phyloP scores from a whole-genome alignment of 2,797 vertebrate genomes.

The Urocyon cinereoargenteus region DNA sequence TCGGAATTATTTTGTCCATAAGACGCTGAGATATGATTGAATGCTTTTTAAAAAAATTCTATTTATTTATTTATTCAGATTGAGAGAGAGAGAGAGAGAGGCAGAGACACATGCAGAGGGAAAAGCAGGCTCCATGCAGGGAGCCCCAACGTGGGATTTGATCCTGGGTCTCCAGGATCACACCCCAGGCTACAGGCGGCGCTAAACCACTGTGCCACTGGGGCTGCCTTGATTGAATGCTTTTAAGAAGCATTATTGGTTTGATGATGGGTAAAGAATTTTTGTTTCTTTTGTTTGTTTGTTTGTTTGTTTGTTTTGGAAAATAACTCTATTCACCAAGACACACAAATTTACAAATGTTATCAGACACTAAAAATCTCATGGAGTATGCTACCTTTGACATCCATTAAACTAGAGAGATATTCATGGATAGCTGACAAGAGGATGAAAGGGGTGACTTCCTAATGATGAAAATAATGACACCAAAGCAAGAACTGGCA shows the following conservation, averaged over 20 bases:
- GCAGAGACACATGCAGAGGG: too few relatives aligned
- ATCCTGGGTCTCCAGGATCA: too few relatives aligned
- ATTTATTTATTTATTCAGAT: too few relatives aligned
- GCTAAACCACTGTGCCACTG: too few relatives aligned
- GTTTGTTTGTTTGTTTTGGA: too few relatives aligned
- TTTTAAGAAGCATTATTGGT: background rate
- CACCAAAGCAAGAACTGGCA: background rate
- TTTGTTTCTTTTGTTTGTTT: too few relatives aligned
- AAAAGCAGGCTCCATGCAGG: too few relatives aligned
- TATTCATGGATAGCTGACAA: background rate
- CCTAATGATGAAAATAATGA: background rate
- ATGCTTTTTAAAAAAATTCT: background rate
- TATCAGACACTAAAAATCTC: background rate
- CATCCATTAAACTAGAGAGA: background rate
- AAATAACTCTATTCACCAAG: background rate
- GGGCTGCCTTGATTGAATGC: background rate
- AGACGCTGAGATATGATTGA: background rate
- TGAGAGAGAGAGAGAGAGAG: too few relatives aligned
- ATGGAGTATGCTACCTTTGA: background rate
- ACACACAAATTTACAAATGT: background rate
- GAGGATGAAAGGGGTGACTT: background rate
- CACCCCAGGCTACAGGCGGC: too few relatives aligned
- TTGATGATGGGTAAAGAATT: background rate
- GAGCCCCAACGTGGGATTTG: too few relatives aligned
- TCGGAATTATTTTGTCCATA: background rate